Percentiles rank a stretch among this genome's conserved stretches.
These are phyloP conservation scores for Epistrophe grossulariae DNA, from an alignment of 2,888 invertebrate genomes.

Conservation along the genomic window DNA sequence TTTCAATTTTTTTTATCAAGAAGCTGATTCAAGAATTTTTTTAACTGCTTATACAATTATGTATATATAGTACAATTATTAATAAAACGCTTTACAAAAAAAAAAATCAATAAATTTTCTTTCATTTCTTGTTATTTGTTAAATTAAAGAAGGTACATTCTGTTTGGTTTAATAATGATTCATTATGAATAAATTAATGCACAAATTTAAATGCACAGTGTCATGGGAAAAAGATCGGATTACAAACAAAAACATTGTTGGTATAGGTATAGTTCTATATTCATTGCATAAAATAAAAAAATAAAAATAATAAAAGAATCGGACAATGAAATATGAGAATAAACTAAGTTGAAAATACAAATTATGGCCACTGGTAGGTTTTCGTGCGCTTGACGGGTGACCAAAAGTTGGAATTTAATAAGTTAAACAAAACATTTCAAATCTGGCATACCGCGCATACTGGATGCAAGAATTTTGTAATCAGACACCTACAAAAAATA, in stretches of 20 bases:
- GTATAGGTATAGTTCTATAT: neutral
- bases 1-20: neutral
- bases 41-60: neutral
- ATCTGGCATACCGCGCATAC: neutral
- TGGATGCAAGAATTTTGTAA: neutral
- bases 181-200: neutral
- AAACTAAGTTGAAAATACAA: neutral
- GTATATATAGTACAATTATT: too few relatives aligned
- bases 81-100: too few relatives aligned
- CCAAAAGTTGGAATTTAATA: neutral
- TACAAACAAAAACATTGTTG: conserved; percentile 8
- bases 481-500: neutral
- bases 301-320: neutral
- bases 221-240: conserved; percentile 21
- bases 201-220: neutral
- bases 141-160: neutral
- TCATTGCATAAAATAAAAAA: neutral
- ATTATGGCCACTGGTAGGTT: neutral
- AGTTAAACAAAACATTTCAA: neutral
- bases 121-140: neutral
- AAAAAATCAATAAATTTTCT: neutral
- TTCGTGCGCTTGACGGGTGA: conserved; percentile 6
- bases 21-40: neutral
- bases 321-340: neutral
- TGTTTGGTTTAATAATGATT: neutral